phyloP scores from a whole-genome alignment of 64 coral and sea anemone genomes.

The Trachythela sp. region DNA sequence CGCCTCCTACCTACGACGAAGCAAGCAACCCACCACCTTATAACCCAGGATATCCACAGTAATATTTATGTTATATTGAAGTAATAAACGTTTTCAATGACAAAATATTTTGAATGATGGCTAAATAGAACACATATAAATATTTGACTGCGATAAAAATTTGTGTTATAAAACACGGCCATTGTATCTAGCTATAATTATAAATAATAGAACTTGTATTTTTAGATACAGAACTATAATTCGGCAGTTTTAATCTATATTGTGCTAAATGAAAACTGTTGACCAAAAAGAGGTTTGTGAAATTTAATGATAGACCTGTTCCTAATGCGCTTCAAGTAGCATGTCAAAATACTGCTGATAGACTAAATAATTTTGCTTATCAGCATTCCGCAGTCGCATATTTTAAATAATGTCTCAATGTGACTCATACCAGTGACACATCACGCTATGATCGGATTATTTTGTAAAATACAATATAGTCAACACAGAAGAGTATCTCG shows the following conservation, averaged over 20 bases:
- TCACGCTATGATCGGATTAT: too few species aligned
- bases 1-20: not conserved
- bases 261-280: not conserved
- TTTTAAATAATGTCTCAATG: not conserved
- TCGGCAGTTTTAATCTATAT: not conserved
- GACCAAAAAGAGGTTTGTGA: not conserved
- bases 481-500: too few species aligned
- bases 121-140: not conserved
- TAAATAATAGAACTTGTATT: not conserved
- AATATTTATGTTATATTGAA: not conserved
- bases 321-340: not conserved
- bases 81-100: not conserved
- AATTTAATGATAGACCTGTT: not conserved
- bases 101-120: not conserved
- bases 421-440: too few species aligned
- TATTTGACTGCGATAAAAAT: not conserved
- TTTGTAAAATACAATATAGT: too few species aligned
- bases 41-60: not conserved
- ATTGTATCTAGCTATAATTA: not conserved
- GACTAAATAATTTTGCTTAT: not conserved
- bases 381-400: not conserved
- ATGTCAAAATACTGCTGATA: not conserved
- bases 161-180: not conserved
- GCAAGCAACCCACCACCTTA: constrained; percentile 1
- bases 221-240: not conserved